Evolutionary conservation across 2,888 invertebrate species (phyloP).

Genomic region (Drosophila tripunctata): DNA sequence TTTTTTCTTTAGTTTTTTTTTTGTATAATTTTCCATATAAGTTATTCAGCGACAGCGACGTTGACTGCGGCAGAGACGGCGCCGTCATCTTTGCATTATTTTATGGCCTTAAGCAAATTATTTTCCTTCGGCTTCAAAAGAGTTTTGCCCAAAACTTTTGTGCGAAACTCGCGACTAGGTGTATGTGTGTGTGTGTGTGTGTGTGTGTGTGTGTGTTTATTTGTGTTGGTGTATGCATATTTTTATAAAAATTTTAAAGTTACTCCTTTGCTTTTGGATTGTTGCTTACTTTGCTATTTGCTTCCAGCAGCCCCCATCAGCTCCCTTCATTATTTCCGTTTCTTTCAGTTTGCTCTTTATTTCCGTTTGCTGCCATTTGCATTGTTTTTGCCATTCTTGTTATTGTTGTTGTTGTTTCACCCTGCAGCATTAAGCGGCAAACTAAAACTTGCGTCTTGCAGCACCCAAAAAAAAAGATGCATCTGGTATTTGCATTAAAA

Average conservation of each 20-base stretch:
- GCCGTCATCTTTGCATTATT: constrained; percentile 63
- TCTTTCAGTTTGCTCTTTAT: constrained; percentile 6
- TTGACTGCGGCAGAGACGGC: constrained; percentile 11
- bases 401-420: constrained; percentile 9
- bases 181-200: constrained; percentile 18
- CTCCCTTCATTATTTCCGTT: background rate
- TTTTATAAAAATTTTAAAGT: constrained; percentile 45
- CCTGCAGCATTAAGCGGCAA: constrained; percentile 42
- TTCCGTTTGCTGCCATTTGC: constrained; percentile 38
- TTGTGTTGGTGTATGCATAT: constrained; percentile 44
- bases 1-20: background rate
- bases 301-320: too few relatives aligned
- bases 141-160: constrained; percentile 66
- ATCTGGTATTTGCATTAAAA: constrained; percentile 55
- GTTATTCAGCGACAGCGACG: constrained; percentile 20
- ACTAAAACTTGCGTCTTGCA: constrained; percentile 31
- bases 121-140: constrained; percentile 57
- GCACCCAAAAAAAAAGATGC: constrained; percentile 44
- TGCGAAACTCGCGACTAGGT: constrained; percentile 9
- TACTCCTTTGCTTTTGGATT: constrained; percentile 31
- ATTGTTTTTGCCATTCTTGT: constrained; percentile 36
- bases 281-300: background rate
- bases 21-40: background rate
- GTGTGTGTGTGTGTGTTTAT: constrained; percentile 16
- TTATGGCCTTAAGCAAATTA: constrained; percentile 72